phyloP scores from a whole-genome alignment of 2,888 invertebrate genomes.

The Hyppa rectilinea region DNA sequence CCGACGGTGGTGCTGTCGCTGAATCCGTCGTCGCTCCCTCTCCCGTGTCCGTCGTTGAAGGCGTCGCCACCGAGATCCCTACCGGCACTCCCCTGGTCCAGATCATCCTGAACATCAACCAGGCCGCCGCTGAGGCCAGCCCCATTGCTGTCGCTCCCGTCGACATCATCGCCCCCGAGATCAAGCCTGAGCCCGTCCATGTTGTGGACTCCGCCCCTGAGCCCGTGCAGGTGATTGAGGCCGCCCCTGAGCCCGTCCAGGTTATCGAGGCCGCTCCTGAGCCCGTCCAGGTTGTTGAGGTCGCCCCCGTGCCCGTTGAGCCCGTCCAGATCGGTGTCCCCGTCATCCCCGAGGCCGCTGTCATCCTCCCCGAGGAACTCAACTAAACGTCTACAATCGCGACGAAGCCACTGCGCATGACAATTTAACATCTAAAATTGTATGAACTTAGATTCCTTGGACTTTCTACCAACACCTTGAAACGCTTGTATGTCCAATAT shows the following conservation, averaged over 20 bases:
- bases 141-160: slow-evolving; percentile 50
- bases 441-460: slow-evolving; percentile 38
- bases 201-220: slow-evolving; percentile 36
- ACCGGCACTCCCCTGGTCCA: slow-evolving; percentile 68
- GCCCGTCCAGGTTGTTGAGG: slow-evolving; percentile 33
- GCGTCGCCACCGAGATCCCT: slow-evolving; percentile 26
- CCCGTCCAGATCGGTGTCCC: slow-evolving; percentile 56
- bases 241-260: slow-evolving; percentile 22
- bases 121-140: slow-evolving; percentile 22
- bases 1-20: slow-evolving; percentile 45
- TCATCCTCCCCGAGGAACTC: slow-evolving; percentile 68
- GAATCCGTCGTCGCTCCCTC: slow-evolving; percentile 33
- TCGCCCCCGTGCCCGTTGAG: slow-evolving; percentile 57
- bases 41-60: slow-evolving; percentile 36
- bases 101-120: slow-evolving; percentile 71
- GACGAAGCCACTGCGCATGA: slow-evolving; percentile 45
- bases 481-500: slow-evolving; percentile 56
- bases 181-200: slow-evolving; percentile 41
- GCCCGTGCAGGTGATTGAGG: slow-evolving; percentile 34
- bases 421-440: slow-evolving; percentile 38
- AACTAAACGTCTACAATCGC: slow-evolving; percentile 60
- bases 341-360: slow-evolving; percentile 65
- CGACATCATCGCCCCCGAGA: slow-evolving; percentile 17
- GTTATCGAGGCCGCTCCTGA: slow-evolving; percentile 37
- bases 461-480: slow-evolving; percentile 56